Evolutionary conservation across 2,113 vertebrate species (phyloP).

Genomic region (Megaptera novaeangliae): DNA sequence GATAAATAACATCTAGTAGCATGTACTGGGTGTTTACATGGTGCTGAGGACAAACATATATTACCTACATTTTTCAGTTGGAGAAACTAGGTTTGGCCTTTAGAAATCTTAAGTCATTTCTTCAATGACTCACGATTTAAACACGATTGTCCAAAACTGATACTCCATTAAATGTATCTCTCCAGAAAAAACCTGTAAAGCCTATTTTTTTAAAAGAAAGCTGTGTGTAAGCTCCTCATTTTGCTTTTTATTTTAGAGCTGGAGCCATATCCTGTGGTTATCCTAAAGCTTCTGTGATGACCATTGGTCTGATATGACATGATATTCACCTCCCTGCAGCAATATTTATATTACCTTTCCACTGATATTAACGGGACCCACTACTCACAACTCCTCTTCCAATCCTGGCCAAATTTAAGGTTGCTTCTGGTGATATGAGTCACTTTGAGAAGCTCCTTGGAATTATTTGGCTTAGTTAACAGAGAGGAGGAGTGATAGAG

Average conservation of each 20-base stretch:
- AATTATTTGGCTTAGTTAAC: neutral
- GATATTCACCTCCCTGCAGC: neutral
- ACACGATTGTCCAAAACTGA: neutral
- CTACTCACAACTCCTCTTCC: neutral
- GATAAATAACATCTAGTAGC: neutral
- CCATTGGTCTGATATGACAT: neutral
- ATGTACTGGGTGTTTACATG: neutral
- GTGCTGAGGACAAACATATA: neutral
- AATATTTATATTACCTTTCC: neutral
- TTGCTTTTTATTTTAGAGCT: neutral
- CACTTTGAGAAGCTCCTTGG: neutral
- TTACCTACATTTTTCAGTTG: neutral
- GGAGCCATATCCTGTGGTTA: neutral
- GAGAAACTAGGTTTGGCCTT: neutral
- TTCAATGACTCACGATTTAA: neutral
- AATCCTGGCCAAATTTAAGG: neutral
- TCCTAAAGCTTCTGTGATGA: neutral
- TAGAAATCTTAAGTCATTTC: neutral
- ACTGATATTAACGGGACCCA: neutral
- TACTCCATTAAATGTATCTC: neutral
- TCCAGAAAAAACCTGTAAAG: neutral
- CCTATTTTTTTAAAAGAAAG: neutral
- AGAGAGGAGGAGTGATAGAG: neutral
- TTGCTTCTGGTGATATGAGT: neutral
- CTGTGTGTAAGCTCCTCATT: neutral